Evolutionary conservation across 2,888 invertebrate genomes (phyloP), one percentile per base, ranked within the genome.

Genomic region (Catocala fraxini): DNA sequence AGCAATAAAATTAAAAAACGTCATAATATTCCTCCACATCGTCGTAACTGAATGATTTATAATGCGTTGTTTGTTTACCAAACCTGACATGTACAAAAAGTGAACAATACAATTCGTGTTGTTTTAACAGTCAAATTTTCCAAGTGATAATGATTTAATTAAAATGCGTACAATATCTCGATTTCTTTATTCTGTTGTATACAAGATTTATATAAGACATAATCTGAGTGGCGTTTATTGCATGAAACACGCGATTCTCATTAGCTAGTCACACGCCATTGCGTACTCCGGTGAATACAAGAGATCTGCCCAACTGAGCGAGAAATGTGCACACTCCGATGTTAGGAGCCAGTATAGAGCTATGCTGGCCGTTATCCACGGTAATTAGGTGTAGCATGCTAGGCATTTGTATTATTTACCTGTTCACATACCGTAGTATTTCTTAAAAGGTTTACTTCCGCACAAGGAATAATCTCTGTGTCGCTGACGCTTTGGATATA

Each of bases 231-330:
- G 46, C 12, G 41, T 49, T 9, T 45, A 43, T 49, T 51, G 55
- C 39, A n/a, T n/a, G n/a, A 6, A 5, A 47, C 64, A 58, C 59
- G 49, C 54, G 51, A 48, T 43, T 45, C 59, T 77, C 67, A 66
- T 74, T 74, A 74, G 57, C 41, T 52, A 59, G 71, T 71, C 59
- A 65, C 69, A 66, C 59, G 51, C 71, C 74, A 80, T 75, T 72
- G 70, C 73, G 63, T 63, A 57, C 64, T 66, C 63, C 46, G n/a
- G 61, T 68, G 55, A 59, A 62, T 47, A 47, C 65, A 57, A 47
- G 71, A 67, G 58, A 75, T 68, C 60, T 47, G 42, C 45, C 57
- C 59, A 58, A 56, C 67, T 65, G 62, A 72, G 65, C 64, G 61
- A 56, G 57, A 67, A 73, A 53, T 66, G 54, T 68, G 64, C 2